A percentile compares a stretch with the other conserved stretches of the same genome.
phyloP scores from a whole-genome alignment of 2,888 invertebrate species.

The Scaptomyza tumidula region DNA sequence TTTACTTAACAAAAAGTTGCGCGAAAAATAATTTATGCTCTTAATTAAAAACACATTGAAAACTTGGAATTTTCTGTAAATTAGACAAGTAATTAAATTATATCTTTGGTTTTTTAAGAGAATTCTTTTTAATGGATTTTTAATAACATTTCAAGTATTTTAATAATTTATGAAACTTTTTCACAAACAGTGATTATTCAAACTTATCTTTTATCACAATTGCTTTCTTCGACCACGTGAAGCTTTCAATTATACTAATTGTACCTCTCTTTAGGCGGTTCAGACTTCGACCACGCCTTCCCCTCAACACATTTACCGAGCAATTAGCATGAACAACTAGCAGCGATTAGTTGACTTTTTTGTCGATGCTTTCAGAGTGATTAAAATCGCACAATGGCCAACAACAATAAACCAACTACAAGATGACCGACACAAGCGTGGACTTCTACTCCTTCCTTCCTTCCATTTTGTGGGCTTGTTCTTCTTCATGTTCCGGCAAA shows the following conservation, averaged over 20 bases:
- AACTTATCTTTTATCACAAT: not conserved
- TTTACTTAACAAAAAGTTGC: constrained; percentile 23
- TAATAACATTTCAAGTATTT: too few species aligned
- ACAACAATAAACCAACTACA: constrained; percentile 20
- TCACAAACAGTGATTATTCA: not conserved
- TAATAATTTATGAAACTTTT: too few species aligned
- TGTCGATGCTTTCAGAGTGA: constrained; percentile 73
- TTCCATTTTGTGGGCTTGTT: constrained; percentile 3
- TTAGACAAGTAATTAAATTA: constrained; percentile 8
- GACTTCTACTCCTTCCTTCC: constrained; percentile 10
- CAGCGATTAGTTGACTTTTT: constrained; percentile 74
- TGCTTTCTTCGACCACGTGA: not conserved
- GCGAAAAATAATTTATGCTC: constrained; percentile 19
- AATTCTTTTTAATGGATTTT: not conserved
- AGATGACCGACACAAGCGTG: constrained; percentile 72
- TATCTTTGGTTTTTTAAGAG: not conserved
- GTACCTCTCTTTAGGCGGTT: constrained; percentile 34
- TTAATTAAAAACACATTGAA: constrained; percentile 55
- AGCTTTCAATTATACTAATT: constrained; percentile 49
- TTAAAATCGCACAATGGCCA: constrained; percentile 74
- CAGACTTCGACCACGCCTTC: constrained; percentile 40
- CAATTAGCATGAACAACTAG: constrained; percentile 62
- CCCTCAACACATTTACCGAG: constrained; percentile 24
- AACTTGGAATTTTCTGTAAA: constrained; percentile 1
- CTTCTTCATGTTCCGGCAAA: constrained; percentile 65